phyloP scores from a whole-genome alignment of 2,888 invertebrate genomes.

The Xestia sexstrigata region DNA sequence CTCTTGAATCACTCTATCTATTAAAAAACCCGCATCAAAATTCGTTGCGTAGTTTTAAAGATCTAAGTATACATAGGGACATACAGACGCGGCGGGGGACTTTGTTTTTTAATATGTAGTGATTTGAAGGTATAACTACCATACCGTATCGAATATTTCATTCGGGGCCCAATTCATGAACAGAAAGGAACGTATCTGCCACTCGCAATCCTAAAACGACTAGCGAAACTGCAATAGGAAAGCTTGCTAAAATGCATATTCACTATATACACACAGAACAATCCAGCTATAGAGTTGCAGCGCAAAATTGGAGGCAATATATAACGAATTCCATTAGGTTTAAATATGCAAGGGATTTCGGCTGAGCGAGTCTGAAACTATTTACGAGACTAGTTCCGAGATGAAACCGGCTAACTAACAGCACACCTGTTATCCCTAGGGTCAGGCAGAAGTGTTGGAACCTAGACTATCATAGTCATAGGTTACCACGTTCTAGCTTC shows the following conservation, averaged over 20 bases:
- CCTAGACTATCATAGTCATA: constrained; percentile 14
- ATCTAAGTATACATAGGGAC: too few species aligned
- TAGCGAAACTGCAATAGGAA: neutral
- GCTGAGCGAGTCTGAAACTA: constrained; percentile 16
- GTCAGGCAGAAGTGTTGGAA: neutral
- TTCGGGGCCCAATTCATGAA: neutral
- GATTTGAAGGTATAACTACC: neutral
- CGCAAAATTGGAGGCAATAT: constrained; percentile 1
- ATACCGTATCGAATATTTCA: neutral
- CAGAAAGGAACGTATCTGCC: neutral
- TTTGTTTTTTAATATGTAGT: neutral
- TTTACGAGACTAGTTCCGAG: constrained; percentile 28
- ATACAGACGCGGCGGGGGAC: neutral
- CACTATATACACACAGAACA: neutral
- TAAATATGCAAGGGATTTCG: constrained; percentile 34
- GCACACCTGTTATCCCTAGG: constrained; percentile 4
- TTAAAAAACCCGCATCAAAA: too few species aligned
- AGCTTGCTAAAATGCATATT: neutral
- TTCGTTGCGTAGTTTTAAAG: too few species aligned
- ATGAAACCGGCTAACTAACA: constrained; percentile 7
- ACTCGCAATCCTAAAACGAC: neutral
- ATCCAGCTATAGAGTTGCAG: neutral
- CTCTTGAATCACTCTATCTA: too few species aligned
- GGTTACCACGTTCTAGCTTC: neutral
- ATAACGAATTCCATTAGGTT: constrained; percentile 12